Base-by-base conservation (phyloP, 2,113 vertebrate species). In the Trogon melanurus region DNA sequence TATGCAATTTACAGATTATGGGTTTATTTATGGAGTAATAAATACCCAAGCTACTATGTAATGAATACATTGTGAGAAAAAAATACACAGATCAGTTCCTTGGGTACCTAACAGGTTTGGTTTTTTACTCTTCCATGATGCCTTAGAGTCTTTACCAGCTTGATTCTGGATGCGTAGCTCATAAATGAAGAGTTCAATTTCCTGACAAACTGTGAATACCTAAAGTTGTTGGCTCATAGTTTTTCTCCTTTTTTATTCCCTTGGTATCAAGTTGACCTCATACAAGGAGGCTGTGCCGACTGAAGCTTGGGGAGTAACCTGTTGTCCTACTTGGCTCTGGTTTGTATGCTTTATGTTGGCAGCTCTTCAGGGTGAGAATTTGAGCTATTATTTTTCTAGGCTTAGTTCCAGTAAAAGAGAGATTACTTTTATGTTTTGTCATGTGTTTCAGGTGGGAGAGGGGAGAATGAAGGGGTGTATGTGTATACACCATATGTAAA, bases 281-380 rank as follows among this genome's bases (percentile, higher is more conserved):
- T 16, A 48, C 87, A 65, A 79, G n/a, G 62, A 74, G 57, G 15
- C 70, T 87, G 16, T 81, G 66, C 53, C 3, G 30, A 10, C 65
- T 61, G 84, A 89, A 70, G 54, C 81, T 93, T 34, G 92, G 85
- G 82, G 71, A 62, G 62, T 89, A 65, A 85, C 54, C 18, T 87
- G 44, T 71, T 91, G 76, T 74, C 81, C 65, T 89, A 54, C 88
- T 89, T 94, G 85, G 56, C 91, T 93, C 78, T 51, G 54, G 45
- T 79, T 85, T 1, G 15, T 69, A 36, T 30, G 58, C 45, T 95
- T 91, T 87, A n/a, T 21, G 82, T 89, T 85, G 81, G 74, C 74
- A 67, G 11, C 44, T 91, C 22, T 95, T 27, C 47, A 73, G 50
- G 4, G 50, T 95, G 67, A 64, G 65, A 60, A 47, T 11, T 91